Conservation (phyloP, 2,113 vertebrate species). For the Mastomys natalensis region DNA sequence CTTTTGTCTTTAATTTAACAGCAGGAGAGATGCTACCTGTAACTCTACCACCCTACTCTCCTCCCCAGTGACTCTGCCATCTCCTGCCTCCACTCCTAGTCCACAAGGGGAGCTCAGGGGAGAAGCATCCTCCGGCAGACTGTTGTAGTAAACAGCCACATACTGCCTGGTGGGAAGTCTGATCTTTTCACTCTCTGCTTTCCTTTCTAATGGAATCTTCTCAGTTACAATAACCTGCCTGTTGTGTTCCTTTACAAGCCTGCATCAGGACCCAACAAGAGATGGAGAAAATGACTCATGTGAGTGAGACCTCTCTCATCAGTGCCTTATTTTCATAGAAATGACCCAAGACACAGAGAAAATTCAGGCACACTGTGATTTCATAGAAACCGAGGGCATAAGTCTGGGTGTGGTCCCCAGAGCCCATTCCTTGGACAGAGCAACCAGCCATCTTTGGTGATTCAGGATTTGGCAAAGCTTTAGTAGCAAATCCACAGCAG, state of each 20-base stretch:
- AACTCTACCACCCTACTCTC: not conserved
- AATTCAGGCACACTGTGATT: not conserved
- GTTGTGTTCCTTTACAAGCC: not conserved
- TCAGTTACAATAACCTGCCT: not conserved
- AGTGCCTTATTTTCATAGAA: not conserved
- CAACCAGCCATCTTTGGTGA: not conserved
- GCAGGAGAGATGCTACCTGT: not conserved
- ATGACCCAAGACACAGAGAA: not conserved
- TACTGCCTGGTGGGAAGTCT: not conserved
- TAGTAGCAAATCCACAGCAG: not conserved
- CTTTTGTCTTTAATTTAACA: not conserved
- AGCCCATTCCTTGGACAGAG: not conserved
- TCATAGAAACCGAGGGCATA: not conserved
- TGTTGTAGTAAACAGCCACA: not conserved
- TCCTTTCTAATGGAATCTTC: not conserved
- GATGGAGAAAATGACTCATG: not conserved
- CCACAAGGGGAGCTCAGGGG: not conserved
- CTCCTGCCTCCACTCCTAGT: not conserved
- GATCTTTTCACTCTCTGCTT: not conserved
- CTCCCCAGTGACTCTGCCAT: not conserved
- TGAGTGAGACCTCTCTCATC: not conserved
- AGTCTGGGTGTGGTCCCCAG: no score
- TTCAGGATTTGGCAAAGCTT: not conserved
- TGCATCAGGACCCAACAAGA: not conserved
- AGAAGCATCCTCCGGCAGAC: no score